Conservation (phyloP, 2,113 vertebrate species). For the Otocyon megalotis region DNA sequence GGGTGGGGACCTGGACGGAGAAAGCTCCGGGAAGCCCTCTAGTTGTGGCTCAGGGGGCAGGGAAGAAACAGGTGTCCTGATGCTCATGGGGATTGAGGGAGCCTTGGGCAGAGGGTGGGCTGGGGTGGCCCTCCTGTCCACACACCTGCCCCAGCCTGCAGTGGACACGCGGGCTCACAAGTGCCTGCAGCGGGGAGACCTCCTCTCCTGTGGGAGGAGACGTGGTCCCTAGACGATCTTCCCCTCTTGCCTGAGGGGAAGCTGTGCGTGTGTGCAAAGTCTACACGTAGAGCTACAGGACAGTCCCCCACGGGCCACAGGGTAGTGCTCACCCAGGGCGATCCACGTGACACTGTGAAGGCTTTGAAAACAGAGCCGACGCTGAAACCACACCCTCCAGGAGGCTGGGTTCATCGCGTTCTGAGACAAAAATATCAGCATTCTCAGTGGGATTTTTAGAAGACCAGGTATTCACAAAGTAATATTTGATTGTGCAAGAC, state of each 20-base stretch:
- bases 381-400: accelerated
- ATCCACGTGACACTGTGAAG: neutral
- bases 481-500: neutral
- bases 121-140: neutral
- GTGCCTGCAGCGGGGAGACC: neutral
- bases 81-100: neutral
- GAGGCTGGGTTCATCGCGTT: too few species aligned
- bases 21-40: neutral
- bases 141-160: neutral
- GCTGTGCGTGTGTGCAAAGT: accelerated
- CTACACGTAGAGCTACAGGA: accelerated
- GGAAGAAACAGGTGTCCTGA: too few species aligned
- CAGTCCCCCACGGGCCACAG: neutral
- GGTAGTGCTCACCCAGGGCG: too few species aligned
- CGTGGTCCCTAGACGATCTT: neutral
- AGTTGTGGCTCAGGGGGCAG: neutral
- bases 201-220: neutral
- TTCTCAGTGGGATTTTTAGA: neutral
- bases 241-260: neutral
- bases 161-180: neutral
- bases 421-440: neutral
- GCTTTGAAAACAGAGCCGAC: neutral
- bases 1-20: neutral
- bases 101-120: accelerated
- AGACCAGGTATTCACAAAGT: neutral